Evolutionary conservation across 1,140 invertebrate genomes (phyloP), one percentile per base, ranked within the genome.

Genomic region (Drosophila sproati): DNA sequence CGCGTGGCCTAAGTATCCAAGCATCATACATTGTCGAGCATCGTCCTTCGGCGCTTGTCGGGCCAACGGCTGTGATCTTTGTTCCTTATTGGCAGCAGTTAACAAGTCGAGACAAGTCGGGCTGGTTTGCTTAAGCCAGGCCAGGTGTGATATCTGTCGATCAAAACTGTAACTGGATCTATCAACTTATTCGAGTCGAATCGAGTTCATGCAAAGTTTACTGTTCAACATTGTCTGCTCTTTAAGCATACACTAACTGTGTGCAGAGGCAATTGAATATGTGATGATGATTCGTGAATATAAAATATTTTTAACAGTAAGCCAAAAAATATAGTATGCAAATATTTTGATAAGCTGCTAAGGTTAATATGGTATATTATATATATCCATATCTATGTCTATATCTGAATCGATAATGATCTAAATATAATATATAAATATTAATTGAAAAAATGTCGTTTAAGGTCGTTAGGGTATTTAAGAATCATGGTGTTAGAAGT

Each of bases 41-140:
- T 29, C 32, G 45, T 60, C 57, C 57, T 60, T 34, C 7, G 7
- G 35, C 20, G 64, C 54, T 59, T 68, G 80, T 72, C 76, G 77
- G 75, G 57, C 77, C 73, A 75, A 71, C 67, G 62, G 77, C 85
- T 89, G 80, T 88, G 85, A 88, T 88, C 86, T 88, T 88, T 82
- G 35, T 7, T 70, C 51, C 29, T 41, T 63, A 51, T 71, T 32
- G 77, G 48, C 79, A 64, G 68, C 72, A 50, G 62, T 61, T 77
- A 60, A 43, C 52, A 55, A 34, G 32, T 41, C 37, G 10, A 28
- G 7, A 6, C 60, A 41, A 37, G 59, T 34, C 66, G 41, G 62
- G 50, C 59, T 20, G 20, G 20, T 20, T 20, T 20, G 20, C 20
- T 20, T 41, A 10, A 3, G 39, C 3, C 39, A 7, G 39, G 78